A percentile compares a stretch with the other conserved stretches of the same genome.
These are phyloP conservation scores for Anoplius nigerrimus DNA, from an alignment of 2,888 invertebrate species.

Conservation along the genomic window DNA sequence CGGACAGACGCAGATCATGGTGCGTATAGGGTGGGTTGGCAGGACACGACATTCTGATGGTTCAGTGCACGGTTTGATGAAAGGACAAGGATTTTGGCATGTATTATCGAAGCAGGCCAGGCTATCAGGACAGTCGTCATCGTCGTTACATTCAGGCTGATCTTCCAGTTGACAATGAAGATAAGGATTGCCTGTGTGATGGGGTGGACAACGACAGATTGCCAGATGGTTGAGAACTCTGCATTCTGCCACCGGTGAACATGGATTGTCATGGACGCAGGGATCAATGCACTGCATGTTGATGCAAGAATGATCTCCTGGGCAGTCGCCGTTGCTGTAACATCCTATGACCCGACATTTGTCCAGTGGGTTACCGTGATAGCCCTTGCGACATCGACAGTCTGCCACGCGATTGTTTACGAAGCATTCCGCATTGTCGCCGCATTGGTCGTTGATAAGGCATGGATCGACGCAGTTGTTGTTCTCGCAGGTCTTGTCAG, in stretches of 20 bases:
- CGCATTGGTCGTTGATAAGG: slow-evolving; percentile 86
- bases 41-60: slow-evolving; percentile 90
- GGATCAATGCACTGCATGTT: slow-evolving; percentile 91
- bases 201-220: slow-evolving; percentile 89
- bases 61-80: slow-evolving; percentile 85
- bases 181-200: slow-evolving; percentile 88
- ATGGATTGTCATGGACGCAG: slow-evolving; percentile 86
- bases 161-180: slow-evolving; percentile 85
- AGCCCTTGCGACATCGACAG: slow-evolving; percentile 89
- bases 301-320: slow-evolving; percentile 88
- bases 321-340: slow-evolving; percentile 91
- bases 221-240: slow-evolving; percentile 88
- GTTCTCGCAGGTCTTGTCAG: slow-evolving; percentile 89
- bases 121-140: slow-evolving; percentile 87
- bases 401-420: slow-evolving; percentile 84
- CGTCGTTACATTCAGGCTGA: slow-evolving; percentile 86
- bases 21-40: slow-evolving; percentile 88
- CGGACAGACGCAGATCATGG: slow-evolving; percentile 93
- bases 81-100: slow-evolving; percentile 89
- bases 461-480: slow-evolving; percentile 92
- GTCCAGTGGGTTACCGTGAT: slow-evolving; percentile 84
- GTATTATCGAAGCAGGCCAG: slow-evolving; percentile 88
- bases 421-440: slow-evolving; percentile 88
- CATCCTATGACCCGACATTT: slow-evolving; percentile 89
- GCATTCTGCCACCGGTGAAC: slow-evolving; percentile 87